phyloP scores from a whole-genome alignment of 2,797 vertebrate species.

The Ctenopoma kingsleyae region DNA sequence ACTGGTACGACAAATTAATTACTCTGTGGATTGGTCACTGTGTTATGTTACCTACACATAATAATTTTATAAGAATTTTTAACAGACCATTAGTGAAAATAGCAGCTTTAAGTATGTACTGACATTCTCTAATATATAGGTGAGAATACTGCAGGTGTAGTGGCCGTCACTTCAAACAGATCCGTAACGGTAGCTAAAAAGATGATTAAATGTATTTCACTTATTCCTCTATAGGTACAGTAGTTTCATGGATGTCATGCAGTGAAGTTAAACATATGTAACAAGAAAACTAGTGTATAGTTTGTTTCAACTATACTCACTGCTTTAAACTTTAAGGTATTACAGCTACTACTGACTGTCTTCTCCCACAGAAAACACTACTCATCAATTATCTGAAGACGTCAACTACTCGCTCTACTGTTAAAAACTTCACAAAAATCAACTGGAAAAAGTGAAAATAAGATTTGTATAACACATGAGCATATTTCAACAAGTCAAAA shows the following conservation, averaged over 20 bases:
- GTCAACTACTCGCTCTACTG: constrained; percentile 1
- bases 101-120: background rate
- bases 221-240: background rate
- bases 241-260: background rate
- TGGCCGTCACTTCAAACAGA: background rate
- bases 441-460: constrained; percentile 6
- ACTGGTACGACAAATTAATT: too few species aligned
- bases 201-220: background rate
- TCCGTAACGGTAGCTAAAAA: background rate
- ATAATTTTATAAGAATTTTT: too few species aligned
- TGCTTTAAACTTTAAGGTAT: background rate
- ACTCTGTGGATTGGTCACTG: too few species aligned
- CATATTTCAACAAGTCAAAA: constrained; percentile 1
- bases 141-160: background rate
- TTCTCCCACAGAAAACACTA: constrained; percentile 20
- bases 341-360: background rate
- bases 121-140: background rate
- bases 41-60: too few species aligned
- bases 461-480: constrained; percentile 5
- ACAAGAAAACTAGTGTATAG: too few species aligned
- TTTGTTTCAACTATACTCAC: too few species aligned
- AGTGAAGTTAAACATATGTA: too few species aligned
- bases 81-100: too few species aligned
- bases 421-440: constrained; percentile 11
- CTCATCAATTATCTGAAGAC: background rate